Evolutionary conservation across 2,888 invertebrate species (phyloP).

Genomic region (Cryptocheilus praepositus): DNA sequence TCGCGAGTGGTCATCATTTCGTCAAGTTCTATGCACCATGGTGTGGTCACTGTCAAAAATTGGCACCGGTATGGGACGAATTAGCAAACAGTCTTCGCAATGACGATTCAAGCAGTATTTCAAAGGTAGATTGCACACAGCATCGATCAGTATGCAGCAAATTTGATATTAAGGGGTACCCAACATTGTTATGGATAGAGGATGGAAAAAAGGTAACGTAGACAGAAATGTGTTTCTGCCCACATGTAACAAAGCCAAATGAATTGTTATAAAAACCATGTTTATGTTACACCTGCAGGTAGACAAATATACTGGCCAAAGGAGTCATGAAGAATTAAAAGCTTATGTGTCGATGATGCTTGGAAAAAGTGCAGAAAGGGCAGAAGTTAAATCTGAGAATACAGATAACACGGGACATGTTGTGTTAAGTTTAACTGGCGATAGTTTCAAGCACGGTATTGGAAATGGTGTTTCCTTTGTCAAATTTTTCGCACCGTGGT

Average conservation of each 20-base stretch:
- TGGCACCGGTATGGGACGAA: constrained; percentile 91
- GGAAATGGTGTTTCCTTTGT: constrained; percentile 86
- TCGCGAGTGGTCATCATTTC: constrained; percentile 87
- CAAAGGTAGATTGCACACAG: constrained; percentile 91
- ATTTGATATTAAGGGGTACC: constrained; percentile 91
- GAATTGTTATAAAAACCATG: not conserved
- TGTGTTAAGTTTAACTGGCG: constrained; percentile 81
- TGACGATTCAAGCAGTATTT: constrained; percentile 83
- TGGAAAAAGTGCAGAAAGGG: constrained; percentile 74
- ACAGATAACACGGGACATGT: constrained; percentile 72
- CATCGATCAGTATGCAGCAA: constrained; percentile 85
- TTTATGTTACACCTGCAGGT: constrained; percentile 75
- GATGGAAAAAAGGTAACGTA: constrained; percentile 85
- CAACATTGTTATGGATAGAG: constrained; percentile 90
- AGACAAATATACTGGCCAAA: constrained; percentile 84
- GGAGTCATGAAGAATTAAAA: constrained; percentile 83
- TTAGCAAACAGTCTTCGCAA: constrained; percentile 83
- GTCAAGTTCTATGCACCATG: constrained; percentile 95
- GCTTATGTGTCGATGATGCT: constrained; percentile 84
- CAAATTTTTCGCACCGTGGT: constrained; percentile 95
- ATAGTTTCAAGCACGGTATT: constrained; percentile 84
- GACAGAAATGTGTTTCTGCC: no score
- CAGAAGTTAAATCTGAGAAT: constrained; percentile 59
- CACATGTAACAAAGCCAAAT: no score
- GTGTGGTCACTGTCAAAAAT: constrained; percentile 91